phyloP scores from a whole-genome alignment of 2,113 vertebrate genomes.

The Nettapus auritus region DNA sequence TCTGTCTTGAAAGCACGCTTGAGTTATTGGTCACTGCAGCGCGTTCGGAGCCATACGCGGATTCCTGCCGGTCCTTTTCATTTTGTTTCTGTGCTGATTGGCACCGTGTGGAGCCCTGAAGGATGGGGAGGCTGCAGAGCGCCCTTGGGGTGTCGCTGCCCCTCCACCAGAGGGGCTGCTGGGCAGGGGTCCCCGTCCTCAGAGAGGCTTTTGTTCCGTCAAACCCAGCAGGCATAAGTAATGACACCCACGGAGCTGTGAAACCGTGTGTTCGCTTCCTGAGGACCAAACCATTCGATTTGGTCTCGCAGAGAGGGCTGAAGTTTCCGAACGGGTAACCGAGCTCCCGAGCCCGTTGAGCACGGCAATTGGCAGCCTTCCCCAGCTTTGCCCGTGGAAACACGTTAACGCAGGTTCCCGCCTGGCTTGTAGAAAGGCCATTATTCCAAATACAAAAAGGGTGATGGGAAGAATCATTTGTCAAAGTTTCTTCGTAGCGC shows the following conservation, averaged over 20 bases:
- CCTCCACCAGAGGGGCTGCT: not conserved
- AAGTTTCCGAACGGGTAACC: constrained; percentile 69
- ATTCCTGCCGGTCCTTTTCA: not conserved
- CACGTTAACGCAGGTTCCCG: constrained; percentile 42
- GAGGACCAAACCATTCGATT: constrained; percentile 32
- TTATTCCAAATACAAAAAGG: constrained; percentile 54
- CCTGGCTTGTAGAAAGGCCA: constrained; percentile 28
- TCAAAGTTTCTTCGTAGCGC: not conserved
- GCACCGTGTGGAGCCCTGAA: not conserved
- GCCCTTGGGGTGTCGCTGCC: not conserved
- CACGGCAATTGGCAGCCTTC: constrained; percentile 66
- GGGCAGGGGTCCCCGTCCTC: not conserved
- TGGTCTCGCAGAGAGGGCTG: constrained; percentile 15
- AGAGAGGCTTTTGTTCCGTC: constrained; percentile 3
- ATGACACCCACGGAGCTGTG: not conserved
- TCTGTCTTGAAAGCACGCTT: not conserved
- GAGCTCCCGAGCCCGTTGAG: constrained; percentile 71
- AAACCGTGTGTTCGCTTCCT: not conserved
- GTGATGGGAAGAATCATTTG: not conserved
- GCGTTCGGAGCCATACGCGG: not conserved
- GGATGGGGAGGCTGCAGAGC: accelerated
- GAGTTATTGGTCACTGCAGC: not conserved
- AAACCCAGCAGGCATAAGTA: constrained; percentile 8
- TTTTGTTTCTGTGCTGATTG: not conserved
- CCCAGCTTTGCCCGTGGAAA: constrained; percentile 67